Base-by-base conservation (phyloP, 2,888 invertebrate species). In the Eremobia ochroleuca region DNA sequence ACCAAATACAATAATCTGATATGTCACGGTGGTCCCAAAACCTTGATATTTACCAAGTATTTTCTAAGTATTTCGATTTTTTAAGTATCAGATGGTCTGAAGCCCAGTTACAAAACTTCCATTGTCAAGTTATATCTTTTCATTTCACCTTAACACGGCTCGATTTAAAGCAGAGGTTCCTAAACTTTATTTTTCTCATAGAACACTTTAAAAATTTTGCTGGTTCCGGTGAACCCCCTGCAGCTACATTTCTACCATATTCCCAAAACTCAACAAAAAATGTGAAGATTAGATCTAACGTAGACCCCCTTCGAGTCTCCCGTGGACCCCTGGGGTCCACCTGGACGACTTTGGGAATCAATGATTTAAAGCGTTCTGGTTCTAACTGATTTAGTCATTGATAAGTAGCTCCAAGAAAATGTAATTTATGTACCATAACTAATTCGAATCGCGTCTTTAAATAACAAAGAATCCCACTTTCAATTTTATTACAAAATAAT, bases 401-500 rank as follows among this genome's bases (percentile, higher is more conserved):
- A 55, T 67, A 49, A 25, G 46, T 25, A 34, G n/a, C 9, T 15
- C 21, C 15, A 59, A 34, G 21, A 76, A 77, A 67, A 37, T 9
- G 8, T 43, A 28, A 61, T 77, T 52, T 40, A 68, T n/a, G 21
- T 9, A 43, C 21, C 11, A 2, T 49, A 49, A 28, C n/a, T 34
- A 43, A 77, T 43, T 68, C 28, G 61, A 77, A 52, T 34, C 25
- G 21, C 9, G 55, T 62, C 25, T 25, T 25, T 61, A 78, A 82
- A 62, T 58, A 46, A 68, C 31, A n/a, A 18, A 49, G 37, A 40
- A 81, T 55, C 55, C 70, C 40, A 13, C 43, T 66, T 70, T 61
- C 40, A 80, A 65, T 69, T 69, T 64, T 37, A 18, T 55, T 21
- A 70, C 31, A 81, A 80, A 72, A 61, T 55, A 81, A 65, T 77